phyloP scores from a whole-genome alignment of 1,140 invertebrate genomes.

The Macrobrachium nipponense region DNA sequence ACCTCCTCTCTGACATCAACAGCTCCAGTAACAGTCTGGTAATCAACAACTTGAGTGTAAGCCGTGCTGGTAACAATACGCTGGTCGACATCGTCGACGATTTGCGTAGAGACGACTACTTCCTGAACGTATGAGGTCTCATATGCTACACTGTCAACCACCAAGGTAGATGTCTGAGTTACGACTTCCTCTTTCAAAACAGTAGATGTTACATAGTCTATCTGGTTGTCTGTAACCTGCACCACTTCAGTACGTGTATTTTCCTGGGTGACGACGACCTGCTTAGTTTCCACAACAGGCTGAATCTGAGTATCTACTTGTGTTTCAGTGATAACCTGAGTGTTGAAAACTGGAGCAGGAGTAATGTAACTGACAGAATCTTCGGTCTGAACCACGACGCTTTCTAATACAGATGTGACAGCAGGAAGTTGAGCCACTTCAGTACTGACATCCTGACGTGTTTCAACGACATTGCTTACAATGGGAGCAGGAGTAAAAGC shows the following conservation, averaged over 20 bases:
- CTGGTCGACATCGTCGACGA: slow-evolving; percentile 49
- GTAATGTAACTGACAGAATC: slow-evolving; percentile 40
- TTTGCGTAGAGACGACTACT: slow-evolving; percentile 43
- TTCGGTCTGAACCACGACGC: slow-evolving; percentile 50
- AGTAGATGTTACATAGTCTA: slow-evolving; percentile 43
- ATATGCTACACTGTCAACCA: slow-evolving; percentile 32
- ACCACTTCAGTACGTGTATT: slow-evolving; percentile 43
- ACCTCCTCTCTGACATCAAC: slow-evolving; percentile 33
- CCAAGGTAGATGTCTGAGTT: slow-evolving; percentile 28
- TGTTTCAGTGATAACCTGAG: slow-evolving; percentile 31
- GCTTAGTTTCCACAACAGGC: slow-evolving; percentile 46
- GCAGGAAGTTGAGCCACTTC: slow-evolving; percentile 18
- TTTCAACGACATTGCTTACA: slow-evolving; percentile 28
- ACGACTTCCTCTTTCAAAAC: slow-evolving; percentile 39
- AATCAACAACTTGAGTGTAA: slow-evolving; percentile 27
- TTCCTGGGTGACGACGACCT: slow-evolving; percentile 44
- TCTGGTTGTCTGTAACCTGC: slow-evolving; percentile 33
- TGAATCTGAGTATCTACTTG: slow-evolving; percentile 25
- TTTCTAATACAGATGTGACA: slow-evolving; percentile 36
- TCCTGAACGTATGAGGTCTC: slow-evolving; percentile 44
- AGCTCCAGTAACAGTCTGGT: slow-evolving; percentile 48
- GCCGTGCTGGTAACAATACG: slow-evolving; percentile 42
- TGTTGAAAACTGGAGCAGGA: slow-evolving; percentile 42
- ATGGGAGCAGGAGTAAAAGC: slow-evolving; percentile 25
- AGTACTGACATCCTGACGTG: slow-evolving; percentile 34